Conservation (phyloP, 2,797 vertebrate species). For the Enteromius treurensis region DNA sequence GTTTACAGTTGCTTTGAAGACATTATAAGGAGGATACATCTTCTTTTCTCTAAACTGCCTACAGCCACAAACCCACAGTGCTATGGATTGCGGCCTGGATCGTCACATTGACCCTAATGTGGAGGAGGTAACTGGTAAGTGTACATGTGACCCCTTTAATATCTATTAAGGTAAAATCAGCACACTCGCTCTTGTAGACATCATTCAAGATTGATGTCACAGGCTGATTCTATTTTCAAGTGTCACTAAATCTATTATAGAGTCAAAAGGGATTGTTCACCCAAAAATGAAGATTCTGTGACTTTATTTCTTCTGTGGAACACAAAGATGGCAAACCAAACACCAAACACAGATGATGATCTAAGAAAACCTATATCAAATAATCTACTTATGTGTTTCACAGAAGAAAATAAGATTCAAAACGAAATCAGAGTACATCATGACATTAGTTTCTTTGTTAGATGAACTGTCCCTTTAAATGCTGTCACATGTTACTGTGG, state of each 20-base stretch:
- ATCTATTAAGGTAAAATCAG: background rate
- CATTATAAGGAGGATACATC: background rate
- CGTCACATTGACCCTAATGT: slow-evolving; percentile 83
- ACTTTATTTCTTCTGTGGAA: background rate
- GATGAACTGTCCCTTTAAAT: background rate
- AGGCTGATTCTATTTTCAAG: background rate
- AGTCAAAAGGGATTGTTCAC: background rate
- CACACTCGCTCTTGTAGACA: background rate
- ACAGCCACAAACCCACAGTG: slow-evolving; percentile 83
- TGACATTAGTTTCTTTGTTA: background rate
- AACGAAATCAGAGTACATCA: background rate
- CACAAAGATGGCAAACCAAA: no score
- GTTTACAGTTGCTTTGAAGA: background rate
- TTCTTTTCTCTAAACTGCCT: slow-evolving; percentile 31
- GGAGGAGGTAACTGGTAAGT: slow-evolving; percentile 92
- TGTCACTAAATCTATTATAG: background rate
- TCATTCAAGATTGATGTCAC: background rate
- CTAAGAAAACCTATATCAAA: background rate
- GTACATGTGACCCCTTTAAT: background rate
- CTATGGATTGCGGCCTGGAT: slow-evolving; percentile 85
- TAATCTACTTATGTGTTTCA: background rate
- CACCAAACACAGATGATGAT: background rate
- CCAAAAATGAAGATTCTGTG: background rate
- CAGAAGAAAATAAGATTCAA: background rate
- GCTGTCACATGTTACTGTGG: background rate